Percentiles rank a stretch among this genome's conserved stretches.
Evolutionary conservation across 2,113 vertebrate genomes (phyloP).

Genomic region (Coracopsis vasa): DNA sequence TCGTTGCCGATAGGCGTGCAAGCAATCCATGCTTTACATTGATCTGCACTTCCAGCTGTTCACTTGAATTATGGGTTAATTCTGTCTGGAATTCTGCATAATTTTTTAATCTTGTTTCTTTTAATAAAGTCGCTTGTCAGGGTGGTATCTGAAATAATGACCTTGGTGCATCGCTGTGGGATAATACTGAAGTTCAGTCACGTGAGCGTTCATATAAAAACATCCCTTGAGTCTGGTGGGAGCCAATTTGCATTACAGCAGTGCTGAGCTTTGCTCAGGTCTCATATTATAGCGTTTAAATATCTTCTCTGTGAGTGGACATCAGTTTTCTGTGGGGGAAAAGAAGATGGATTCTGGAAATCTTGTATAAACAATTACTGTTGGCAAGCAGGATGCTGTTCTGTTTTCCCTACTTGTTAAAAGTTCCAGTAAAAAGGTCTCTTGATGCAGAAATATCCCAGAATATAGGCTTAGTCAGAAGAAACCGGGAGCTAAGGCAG

Average conservation of each 20-base stretch:
- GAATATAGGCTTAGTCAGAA: background rate
- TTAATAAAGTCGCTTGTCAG: background rate
- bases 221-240: background rate
- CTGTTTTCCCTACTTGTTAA: background rate
- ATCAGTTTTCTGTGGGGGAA: background rate
- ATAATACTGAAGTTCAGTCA: background rate
- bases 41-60: background rate
- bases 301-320: background rate
- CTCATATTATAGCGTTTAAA: background rate
- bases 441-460: background rate
- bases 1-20: rapidly evolving
- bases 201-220: background rate
- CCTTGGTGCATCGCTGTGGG: rapidly evolving
- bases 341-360: background rate
- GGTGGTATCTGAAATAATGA: background rate
- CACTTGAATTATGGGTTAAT: background rate
- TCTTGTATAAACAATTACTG: background rate
- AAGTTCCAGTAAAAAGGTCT: background rate
- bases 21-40: background rate
- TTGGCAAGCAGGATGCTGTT: background rate
- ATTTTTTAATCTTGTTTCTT: background rate
- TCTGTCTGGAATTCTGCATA: background rate
- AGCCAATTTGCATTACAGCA: background rate
- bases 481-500: background rate
- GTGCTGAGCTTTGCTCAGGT: background rate